These are phyloP conservation scores for Psittacula derbiana DNA, from an alignment of 2,797 vertebrate species.

Conservation along the genomic window DNA sequence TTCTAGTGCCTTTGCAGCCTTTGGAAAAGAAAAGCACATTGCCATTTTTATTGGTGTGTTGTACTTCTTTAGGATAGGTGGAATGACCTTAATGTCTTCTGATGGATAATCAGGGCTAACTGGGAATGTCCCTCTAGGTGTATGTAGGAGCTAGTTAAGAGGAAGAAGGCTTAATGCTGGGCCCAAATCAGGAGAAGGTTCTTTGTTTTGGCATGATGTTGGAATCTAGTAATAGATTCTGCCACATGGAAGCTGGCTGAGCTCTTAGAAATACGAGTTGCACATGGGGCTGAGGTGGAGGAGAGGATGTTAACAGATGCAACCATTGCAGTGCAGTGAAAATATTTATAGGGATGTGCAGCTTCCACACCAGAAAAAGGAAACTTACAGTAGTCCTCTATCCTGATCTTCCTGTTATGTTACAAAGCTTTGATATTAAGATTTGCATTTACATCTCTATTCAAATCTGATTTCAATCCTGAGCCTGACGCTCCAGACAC, in stretches of 20 bases:
- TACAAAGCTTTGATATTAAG: slow-evolving; percentile 31
- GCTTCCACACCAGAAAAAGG: background rate
- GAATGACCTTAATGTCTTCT: background rate
- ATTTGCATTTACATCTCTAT: slow-evolving; percentile 14
- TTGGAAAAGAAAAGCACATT: background rate
- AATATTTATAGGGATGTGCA: background rate
- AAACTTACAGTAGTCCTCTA: background rate
- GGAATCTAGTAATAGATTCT: background rate
- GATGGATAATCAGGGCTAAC: background rate
- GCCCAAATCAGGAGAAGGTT: background rate
- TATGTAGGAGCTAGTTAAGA: background rate
- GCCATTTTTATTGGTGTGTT: background rate
- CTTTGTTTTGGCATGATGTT: background rate
- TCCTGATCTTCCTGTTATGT: background rate
- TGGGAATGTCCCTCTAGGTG: background rate
- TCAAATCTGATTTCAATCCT: background rate
- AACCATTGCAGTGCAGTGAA: background rate
- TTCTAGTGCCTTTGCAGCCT: background rate
- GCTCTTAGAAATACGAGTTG: background rate
- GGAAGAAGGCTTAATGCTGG: background rate
- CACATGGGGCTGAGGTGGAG: background rate
- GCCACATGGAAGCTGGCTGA: background rate
- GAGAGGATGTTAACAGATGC: background rate
- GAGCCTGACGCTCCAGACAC: background rate
- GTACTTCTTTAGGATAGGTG: background rate